Percentiles rank a stretch among this genome's conserved stretches.
phyloP scores from a whole-genome alignment of 2,113 vertebrate genomes.

The Pandion haliaetus region DNA sequence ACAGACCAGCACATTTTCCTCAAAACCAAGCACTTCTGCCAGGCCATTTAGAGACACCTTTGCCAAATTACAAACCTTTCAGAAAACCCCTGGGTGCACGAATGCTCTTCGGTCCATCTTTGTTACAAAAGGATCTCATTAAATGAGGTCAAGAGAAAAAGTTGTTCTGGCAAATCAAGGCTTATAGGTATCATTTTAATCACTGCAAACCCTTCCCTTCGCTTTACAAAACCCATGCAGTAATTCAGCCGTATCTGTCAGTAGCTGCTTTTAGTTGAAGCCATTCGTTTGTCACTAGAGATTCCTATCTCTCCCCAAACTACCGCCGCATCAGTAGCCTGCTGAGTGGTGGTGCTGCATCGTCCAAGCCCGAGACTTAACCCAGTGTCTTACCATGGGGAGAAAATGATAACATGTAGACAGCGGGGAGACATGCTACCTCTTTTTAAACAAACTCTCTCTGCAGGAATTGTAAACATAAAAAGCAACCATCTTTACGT shows the following conservation, averaged over 20 bases:
- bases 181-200: neutral
- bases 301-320: neutral
- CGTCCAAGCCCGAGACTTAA: neutral
- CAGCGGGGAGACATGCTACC: neutral
- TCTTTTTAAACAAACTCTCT: neutral
- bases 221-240: neutral
- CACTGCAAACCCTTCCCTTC: neutral
- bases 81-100: neutral
- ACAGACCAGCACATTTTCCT: neutral
- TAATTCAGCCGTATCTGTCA: neutral
- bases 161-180: neutral
- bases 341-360: accelerated
- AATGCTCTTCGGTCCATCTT: neutral
- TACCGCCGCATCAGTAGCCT: accelerated
- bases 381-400: neutral
- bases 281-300: neutral
- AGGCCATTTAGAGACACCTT: neutral
- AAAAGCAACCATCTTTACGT: neutral
- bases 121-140: neutral
- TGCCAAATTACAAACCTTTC: neutral
- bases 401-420: neutral
- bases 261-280: neutral
- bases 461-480: accelerated
- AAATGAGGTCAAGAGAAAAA: neutral
- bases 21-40: neutral